Percentiles rank a stretch among this genome's conserved stretches.
Evolutionary conservation across 1,140 invertebrate species (phyloP).

Genomic region (Harlomillsia oculata): DNA sequence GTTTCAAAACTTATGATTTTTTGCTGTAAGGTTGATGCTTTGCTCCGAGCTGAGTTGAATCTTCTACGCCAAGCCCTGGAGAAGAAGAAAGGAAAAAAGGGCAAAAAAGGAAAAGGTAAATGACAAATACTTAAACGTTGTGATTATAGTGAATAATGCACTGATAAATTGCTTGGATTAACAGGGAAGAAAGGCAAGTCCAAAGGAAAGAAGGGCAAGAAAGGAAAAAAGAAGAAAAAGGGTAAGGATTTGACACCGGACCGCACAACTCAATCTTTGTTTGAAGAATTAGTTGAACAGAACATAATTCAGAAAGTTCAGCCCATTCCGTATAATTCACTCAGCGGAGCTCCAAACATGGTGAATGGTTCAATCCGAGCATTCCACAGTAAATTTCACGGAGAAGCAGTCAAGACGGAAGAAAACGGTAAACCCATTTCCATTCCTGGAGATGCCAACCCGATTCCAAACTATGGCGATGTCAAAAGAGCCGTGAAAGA

Average conservation of each 20-base stretch:
- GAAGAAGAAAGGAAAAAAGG: constrained; percentile 56
- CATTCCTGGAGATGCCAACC: constrained; percentile 41
- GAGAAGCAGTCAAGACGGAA: background rate
- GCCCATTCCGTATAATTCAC: constrained; percentile 58
- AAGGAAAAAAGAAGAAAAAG: no score
- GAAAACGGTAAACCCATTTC: no score
- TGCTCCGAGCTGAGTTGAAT: constrained; percentile 73
- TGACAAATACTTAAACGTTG: constrained; percentile 60
- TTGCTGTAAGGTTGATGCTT: constrained; percentile 50
- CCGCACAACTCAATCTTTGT: constrained; percentile 74
- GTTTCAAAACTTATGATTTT: background rate
- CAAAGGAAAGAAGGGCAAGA: no score
- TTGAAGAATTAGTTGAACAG: constrained; percentile 81
- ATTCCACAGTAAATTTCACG: background rate
- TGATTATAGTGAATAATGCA: no score
- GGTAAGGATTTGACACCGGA: constrained; percentile 93
- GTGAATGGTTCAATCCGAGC: constrained; percentile 29
- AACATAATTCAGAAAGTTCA: constrained; percentile 77
- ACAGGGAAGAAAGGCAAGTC: constrained; percentile 45
- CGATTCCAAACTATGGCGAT: constrained; percentile 62
- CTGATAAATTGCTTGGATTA: no score
- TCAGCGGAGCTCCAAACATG: constrained; percentile 60
- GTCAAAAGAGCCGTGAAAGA: constrained; percentile 76
- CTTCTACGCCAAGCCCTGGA: constrained; percentile 66
- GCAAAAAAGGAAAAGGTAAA: constrained; percentile 38